Evolutionary conservation across 2,888 invertebrate species (phyloP).

Genomic region (Schizaphis graminum): DNA sequence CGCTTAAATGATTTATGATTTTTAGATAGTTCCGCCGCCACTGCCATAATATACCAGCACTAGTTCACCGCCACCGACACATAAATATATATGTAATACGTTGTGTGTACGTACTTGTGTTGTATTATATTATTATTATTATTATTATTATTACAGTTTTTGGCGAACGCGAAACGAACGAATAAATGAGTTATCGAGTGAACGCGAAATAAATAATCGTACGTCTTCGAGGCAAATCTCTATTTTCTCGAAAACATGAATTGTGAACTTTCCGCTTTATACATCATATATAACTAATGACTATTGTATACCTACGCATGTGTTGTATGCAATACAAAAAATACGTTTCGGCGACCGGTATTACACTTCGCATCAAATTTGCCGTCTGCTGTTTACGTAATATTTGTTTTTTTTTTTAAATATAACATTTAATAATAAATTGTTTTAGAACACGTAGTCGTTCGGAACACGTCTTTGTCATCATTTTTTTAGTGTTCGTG

Average conservation of each 20-base stretch:
- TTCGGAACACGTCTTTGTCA: neutral
- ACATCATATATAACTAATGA: no score
- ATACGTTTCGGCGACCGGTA: neutral
- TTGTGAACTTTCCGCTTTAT: slow-evolving; percentile 12
- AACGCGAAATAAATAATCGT: neutral
- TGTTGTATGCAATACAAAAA: neutral
- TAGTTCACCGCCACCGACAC: neutral
- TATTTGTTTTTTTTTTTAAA: neutral
- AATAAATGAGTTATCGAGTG: slow-evolving; percentile 24
- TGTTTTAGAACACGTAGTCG: neutral
- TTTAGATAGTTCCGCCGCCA: slow-evolving; percentile 36
- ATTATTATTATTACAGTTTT: neutral
- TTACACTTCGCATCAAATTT: neutral
- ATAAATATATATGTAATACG: neutral
- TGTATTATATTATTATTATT: neutral
- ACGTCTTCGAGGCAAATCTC: slow-evolving; percentile 44
- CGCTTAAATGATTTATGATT: slow-evolving; percentile 42
- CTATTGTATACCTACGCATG: neutral
- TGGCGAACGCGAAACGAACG: neutral
- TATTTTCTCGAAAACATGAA: slow-evolving; percentile 37
- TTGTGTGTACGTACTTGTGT: neutral
- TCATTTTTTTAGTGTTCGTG: neutral
- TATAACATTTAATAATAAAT: neutral
- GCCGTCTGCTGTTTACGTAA: neutral
- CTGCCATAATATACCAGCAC: neutral